Conservation (phyloP, 2,797 vertebrate genomes). For the Scomberomorus guttatus region DNA sequence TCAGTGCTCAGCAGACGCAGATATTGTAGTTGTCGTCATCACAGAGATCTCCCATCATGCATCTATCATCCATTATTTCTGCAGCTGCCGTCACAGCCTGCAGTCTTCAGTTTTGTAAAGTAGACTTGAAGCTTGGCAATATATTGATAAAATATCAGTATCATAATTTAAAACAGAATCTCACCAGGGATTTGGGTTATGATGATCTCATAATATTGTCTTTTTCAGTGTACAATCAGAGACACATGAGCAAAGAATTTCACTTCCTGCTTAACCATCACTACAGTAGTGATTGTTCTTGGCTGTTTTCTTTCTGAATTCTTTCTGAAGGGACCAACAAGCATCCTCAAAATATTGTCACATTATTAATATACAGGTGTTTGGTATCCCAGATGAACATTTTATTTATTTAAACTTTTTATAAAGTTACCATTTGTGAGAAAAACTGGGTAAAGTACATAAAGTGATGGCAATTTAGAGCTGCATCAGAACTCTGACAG, state of each 20-base stretch:
- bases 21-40: conserved; percentile 32
- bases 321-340: not conserved
- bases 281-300: not conserved
- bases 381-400: not conserved
- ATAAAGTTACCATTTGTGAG: not conserved
- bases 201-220: not conserved
- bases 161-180: not conserved
- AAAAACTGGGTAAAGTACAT: no score
- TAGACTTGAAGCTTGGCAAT: not conserved
- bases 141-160: not conserved
- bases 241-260: not conserved
- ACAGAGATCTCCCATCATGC: conserved; percentile 39
- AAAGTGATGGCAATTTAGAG: not conserved
- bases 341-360: not conserved
- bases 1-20: conserved; percentile 39
- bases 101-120: conserved; percentile 24
- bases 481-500: no score
- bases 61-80: conserved; percentile 42
- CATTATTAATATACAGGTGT: not conserved
- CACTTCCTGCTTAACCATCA: not conserved
- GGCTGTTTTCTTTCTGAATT: not conserved
- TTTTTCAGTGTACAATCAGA: not conserved
- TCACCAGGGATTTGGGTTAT: not conserved
- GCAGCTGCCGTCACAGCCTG: conserved; percentile 12
- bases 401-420: no score